Evolutionary conservation across 1,140 invertebrate genomes (phyloP).

Genomic region (Neodiprion virginianus): DNA sequence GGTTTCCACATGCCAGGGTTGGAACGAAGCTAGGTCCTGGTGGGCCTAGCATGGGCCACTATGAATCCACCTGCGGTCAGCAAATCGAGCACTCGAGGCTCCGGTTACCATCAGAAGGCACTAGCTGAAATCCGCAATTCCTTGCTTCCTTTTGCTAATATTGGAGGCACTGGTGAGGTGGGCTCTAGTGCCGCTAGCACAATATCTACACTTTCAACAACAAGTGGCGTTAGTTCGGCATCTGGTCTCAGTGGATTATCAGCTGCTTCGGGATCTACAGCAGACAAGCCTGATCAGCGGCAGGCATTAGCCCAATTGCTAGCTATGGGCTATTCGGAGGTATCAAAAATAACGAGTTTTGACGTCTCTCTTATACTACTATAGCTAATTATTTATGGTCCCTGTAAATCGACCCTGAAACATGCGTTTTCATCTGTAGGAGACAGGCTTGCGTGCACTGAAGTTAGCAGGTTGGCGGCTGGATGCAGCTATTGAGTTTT

Average conservation of each 20-base stretch:
- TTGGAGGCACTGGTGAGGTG: constrained; percentile 65
- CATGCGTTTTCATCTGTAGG: constrained; percentile 58
- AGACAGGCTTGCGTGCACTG: constrained; percentile 71
- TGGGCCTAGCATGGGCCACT: constrained; percentile 72
- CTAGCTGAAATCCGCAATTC: constrained; percentile 87
- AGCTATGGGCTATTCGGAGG: constrained; percentile 73
- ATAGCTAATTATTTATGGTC: not conserved
- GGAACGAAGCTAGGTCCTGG: constrained; percentile 61
- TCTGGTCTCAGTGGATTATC: constrained; percentile 71
- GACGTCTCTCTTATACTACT: constrained; percentile 16
- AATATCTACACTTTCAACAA: constrained; percentile 72
- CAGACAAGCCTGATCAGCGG: constrained; percentile 59
- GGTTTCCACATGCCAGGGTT: constrained; percentile 61
- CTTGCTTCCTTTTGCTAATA: constrained; percentile 83
- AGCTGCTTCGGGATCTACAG: constrained; percentile 55
- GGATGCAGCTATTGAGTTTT: constrained; percentile 73
- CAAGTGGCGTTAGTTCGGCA: constrained; percentile 70
- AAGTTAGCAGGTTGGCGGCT: constrained; percentile 72
- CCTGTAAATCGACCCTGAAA: not conserved
- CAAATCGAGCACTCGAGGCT: constrained; percentile 76
- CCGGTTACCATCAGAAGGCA: constrained; percentile 87
- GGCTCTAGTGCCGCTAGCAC: constrained; percentile 79
- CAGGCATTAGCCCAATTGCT: constrained; percentile 68
- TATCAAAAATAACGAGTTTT: constrained; percentile 38
- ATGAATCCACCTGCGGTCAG: constrained; percentile 72